Evolutionary conservation across 2,888 invertebrate species (phyloP), one percentile per base, ranked within the genome.

Genomic region (Coecobrya sp.): DNA sequence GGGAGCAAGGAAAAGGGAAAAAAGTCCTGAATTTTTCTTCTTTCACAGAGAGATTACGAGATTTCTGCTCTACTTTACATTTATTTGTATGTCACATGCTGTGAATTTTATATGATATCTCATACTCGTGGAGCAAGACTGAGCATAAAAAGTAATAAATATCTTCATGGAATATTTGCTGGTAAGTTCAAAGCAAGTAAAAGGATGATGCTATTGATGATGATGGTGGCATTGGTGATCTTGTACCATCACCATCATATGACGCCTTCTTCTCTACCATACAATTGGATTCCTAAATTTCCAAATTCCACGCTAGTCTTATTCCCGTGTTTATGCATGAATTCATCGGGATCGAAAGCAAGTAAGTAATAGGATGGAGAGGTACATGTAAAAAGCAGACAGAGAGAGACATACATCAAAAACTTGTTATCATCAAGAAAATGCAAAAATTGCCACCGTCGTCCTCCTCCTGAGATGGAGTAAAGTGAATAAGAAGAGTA

Each of bases 51-150:
- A 79, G 73, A 79, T 52, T 79, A 79, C 52, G 52, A 79, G 79
- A 79, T 79, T 79, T 79, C 52, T 79, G 79, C 79, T 79, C 79
- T 52, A 79, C 79, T 79, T 79, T 79, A 27, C 52, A 79, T 79
- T 52, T 79, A 79, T 79, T 79, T 79, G 79, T 79, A 79, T 79
- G 79, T 79, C 79, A 79, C 79, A 79, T 79, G 79, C 79, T 79
- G 79, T 25, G 52, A 79, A 79, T 79, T 79, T 79, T 79, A 79
- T 79, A 79, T 79, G 79, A 79, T 79, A 52, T 79, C 79, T 49
- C 79, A 52, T 49, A 27, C 79, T 49, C 79, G 27, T 49, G 52
- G 52, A 79, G 79, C 49, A 79, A 79, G 42, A 16, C 52, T 45
- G 49, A 45, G 73, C 73, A 76, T 76, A 76, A 55, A 65, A 79